These are phyloP conservation scores for Holothuria glaberrima DNA, from an alignment of 35 echinoderm and acorn worm species.

Conservation along the genomic window DNA sequence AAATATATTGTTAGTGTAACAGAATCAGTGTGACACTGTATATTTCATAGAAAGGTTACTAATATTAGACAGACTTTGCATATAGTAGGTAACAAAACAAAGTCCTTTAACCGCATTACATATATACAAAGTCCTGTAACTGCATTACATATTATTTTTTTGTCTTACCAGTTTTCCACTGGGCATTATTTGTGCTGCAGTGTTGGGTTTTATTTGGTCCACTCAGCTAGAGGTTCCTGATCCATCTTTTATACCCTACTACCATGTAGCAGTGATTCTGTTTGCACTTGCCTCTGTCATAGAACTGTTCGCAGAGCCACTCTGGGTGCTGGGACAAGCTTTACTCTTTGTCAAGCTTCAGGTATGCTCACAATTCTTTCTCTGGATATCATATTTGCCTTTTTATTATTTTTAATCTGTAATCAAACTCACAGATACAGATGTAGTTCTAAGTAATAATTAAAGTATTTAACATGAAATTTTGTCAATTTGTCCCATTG, in stretches of 20 bases:
- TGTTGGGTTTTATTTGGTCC: conserved; percentile 82
- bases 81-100: too few relatives aligned
- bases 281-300: conserved; percentile 81
- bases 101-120: too few relatives aligned
- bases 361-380: conserved; percentile 23
- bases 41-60: too few relatives aligned
- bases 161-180: conserved; percentile 75
- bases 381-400: neutral
- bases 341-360: conserved; percentile 88
- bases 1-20: too few relatives aligned
- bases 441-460: too few relatives aligned
- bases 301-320: conserved; percentile 87
- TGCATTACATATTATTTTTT: neutral
- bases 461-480: too few relatives aligned
- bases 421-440: too few relatives aligned
- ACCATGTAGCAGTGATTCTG: conserved; percentile 67
- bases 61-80: too few relatives aligned
- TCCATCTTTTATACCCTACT: conserved; percentile 71
- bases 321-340: conserved; percentile 90
- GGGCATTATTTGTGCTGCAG: conserved; percentile 68
- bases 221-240: conserved; percentile 75
- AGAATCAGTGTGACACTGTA: too few relatives aligned
- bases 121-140: too few relatives aligned
- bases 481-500: too few relatives aligned
- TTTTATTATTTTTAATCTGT: too few relatives aligned